Evolutionary conservation across 2,113 vertebrate genomes (phyloP).

Genomic region (Peromyscus californicus): DNA sequence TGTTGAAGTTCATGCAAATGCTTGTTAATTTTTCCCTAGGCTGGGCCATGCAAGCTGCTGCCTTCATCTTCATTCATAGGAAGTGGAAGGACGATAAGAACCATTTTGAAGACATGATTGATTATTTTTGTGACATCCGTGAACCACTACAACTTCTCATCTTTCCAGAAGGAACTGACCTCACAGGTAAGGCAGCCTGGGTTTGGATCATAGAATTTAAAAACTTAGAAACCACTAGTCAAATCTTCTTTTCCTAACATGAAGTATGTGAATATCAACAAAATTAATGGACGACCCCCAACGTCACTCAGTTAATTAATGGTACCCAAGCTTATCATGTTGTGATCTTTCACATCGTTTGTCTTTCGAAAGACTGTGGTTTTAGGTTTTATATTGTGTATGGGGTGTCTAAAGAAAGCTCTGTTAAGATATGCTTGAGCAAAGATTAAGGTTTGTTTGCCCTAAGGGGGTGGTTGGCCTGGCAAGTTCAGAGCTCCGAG

Average conservation of each 20-base stretch:
- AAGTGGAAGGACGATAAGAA: slow-evolving; percentile 95
- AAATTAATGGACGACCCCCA: not conserved
- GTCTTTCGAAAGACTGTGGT: not conserved
- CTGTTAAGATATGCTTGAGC: not conserved
- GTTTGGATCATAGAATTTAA: slow-evolving; percentile 37
- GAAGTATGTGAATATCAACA: not conserved
- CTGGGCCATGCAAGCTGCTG: slow-evolving; percentile 99
- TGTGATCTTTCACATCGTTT: slow-evolving; percentile 28
- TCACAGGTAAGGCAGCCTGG: slow-evolving; percentile 91
- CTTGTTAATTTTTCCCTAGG: slow-evolving; percentile 87
- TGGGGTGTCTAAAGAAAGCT: not conserved
- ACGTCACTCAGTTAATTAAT: not conserved
- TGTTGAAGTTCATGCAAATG: slow-evolving; percentile 69
- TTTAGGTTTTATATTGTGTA: slow-evolving; percentile 8
- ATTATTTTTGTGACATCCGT: slow-evolving; percentile 97
- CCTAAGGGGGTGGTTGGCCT: slow-evolving; percentile 27
- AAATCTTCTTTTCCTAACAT: slow-evolving; percentile 11
- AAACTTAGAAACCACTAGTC: not conserved
- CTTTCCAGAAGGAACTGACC: slow-evolving; percentile 98
- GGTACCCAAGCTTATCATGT: not conserved
- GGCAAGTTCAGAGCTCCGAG: not conserved
- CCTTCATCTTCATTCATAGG: slow-evolving; percentile 97
- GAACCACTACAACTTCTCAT: slow-evolving; percentile 97
- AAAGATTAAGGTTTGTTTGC: not conserved
- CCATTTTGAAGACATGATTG: slow-evolving; percentile 96